Evolutionary conservation across 1,140 invertebrate genomes (phyloP).

Genomic region (Linepithema humile): DNA sequence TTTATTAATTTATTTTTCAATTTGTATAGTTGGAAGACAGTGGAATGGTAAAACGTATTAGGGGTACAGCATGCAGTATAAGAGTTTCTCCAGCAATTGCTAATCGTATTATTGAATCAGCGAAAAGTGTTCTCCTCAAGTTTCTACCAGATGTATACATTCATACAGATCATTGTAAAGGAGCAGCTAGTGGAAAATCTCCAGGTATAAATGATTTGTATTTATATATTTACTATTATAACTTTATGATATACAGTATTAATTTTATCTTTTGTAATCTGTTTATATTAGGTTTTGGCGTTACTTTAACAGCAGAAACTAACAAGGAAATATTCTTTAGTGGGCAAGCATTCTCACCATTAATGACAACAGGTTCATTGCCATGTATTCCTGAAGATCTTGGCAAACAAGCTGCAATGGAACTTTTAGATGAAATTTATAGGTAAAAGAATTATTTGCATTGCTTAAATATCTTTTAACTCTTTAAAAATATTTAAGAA

Average conservation of each 20-base stretch:
- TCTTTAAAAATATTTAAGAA: no score
- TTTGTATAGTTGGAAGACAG: slow-evolving; percentile 88
- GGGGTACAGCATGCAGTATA: slow-evolving; percentile 95
- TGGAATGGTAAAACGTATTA: slow-evolving; percentile 97
- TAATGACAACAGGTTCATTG: slow-evolving; percentile 80
- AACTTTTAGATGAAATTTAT: slow-evolving; percentile 95
- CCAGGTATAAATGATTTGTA: slow-evolving; percentile 83
- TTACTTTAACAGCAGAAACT: slow-evolving; percentile 96
- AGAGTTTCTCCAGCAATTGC: slow-evolving; percentile 96
- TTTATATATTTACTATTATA: not conserved
- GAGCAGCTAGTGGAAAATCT: slow-evolving; percentile 93
- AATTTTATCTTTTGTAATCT: slow-evolving; percentile 11
- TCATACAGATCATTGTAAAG: slow-evolving; percentile 95
- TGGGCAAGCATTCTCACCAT: slow-evolving; percentile 86
- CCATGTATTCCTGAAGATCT: slow-evolving; percentile 95
- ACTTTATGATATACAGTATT: not conserved
- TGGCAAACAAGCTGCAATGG: slow-evolving; percentile 92
- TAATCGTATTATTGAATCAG: slow-evolving; percentile 96
- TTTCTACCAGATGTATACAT: slow-evolving; percentile 98
- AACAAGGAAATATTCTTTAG: slow-evolving; percentile 93
- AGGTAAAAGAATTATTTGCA: slow-evolving; percentile 76
- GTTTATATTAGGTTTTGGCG: slow-evolving; percentile 90
- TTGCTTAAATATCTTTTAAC: no score
- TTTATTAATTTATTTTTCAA: not conserved
- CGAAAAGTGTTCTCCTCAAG: slow-evolving; percentile 95